Base-by-base conservation (phyloP, 2,113 vertebrate genomes). In the Tachysurus fulvidraco region DNA sequence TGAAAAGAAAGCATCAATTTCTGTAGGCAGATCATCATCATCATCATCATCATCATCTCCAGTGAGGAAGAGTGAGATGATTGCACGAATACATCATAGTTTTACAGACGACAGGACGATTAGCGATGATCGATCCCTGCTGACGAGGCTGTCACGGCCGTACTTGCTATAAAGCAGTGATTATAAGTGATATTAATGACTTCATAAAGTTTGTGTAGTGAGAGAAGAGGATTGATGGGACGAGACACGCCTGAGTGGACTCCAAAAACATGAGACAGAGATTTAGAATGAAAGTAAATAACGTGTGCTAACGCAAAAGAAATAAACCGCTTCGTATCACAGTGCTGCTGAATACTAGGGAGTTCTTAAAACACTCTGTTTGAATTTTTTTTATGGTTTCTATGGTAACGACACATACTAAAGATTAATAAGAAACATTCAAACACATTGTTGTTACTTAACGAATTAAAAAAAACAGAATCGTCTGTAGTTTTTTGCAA, bases 101-200 rank as follows among this genome's bases (percentile, higher is more conserved):
- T 69, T 80, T 64, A 86, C 60, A 57, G n/a, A 30, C 59, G 62
- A 52, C 59, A 44, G 64, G 50, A 44, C 10, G 30, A 86, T 71
- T 86, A 69, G 64, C 8, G 23, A 81, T 69, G 77, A 86, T 59
- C 21, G 64, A 81, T 80, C 46, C 50, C 30, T 21, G 12, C 59
- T 85, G 17, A 69, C 19, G 50, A 79, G 12, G 60, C 28, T 23
- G n/a, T 67, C 62, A 55, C 25, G 19, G 2, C 21, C 10, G 64
- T 54, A 46, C 13, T 71, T 59, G 44, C 64, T 25, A 44, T 14
- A 55, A n/a, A 28, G 60, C 62, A 7, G 17, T 11, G 28, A 81
- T 86, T 81, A 81, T 81, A 54, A 59, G n/a, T 69, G 52, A 80
- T 71, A 81, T 57, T 55, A 85, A 52, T 9, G 25, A 16, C 44